Conservation (phyloP, 2,113 vertebrate species). For the Gambusia holbrooki region DNA sequence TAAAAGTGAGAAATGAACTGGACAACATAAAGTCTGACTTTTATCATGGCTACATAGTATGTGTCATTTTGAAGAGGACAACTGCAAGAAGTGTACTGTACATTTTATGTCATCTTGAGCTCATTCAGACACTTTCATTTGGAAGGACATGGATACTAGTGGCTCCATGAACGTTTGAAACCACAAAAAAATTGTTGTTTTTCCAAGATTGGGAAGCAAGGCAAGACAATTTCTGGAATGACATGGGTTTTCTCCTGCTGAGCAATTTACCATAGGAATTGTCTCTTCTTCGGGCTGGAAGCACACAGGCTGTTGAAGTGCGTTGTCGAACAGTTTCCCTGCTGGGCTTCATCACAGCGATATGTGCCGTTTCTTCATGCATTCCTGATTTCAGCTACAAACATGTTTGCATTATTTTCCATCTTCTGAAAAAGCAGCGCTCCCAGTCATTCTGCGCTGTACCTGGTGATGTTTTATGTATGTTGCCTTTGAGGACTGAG, state of each 20-base stretch:
- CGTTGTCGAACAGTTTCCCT: constrained; percentile 42
- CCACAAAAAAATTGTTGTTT: neutral
- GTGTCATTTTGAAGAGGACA: no score
- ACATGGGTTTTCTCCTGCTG: constrained; percentile 30
- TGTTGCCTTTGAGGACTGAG: constrained; percentile 6
- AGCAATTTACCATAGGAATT: constrained; percentile 29
- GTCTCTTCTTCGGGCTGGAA: constrained; percentile 16
- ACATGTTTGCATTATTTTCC: constrained; percentile 40
- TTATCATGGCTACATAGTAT: no score
- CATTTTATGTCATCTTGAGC: neutral
- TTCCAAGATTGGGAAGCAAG: neutral
- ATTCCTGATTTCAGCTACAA: constrained; percentile 33
- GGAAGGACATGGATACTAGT: neutral
- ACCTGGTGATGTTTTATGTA: neutral
- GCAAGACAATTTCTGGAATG: constrained; percentile 16
- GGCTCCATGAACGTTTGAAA: neutral
- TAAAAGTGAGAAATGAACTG: no score
- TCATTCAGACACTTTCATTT: neutral
- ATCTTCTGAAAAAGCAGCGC: constrained; percentile 20
- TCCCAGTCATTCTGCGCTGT: constrained; percentile 6
- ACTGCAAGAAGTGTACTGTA: no score
- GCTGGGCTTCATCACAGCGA: constrained; percentile 52
- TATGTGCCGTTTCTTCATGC: constrained; percentile 28
- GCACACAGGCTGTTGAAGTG: constrained; percentile 16
- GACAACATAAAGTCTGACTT: no score